Conservation (phyloP, 2,113 vertebrate species). For the Carettochelys insculpta region DNA sequence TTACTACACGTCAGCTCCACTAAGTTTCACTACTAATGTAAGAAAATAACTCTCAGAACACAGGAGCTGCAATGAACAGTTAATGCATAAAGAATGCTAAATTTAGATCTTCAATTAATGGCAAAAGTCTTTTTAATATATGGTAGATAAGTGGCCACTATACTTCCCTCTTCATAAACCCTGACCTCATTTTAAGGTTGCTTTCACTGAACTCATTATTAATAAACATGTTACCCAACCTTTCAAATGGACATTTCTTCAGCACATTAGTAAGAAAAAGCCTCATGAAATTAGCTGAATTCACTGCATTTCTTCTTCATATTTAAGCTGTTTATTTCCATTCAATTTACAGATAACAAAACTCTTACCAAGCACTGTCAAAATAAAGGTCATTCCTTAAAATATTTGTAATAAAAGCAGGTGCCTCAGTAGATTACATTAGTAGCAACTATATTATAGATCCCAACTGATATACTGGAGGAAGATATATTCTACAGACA, state of each 20-base stretch:
- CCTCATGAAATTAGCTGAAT: not conserved
- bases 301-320: not conserved
- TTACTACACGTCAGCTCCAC: not conserved
- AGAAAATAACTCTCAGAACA: not conserved
- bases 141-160: too few relatives aligned
- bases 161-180: not conserved
- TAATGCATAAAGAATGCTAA: too few relatives aligned
- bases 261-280: not conserved
- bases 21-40: slow-evolving; percentile 1
- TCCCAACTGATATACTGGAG: slow-evolving; percentile 1
- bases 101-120: too few relatives aligned
- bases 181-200: not conserved
- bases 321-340: not conserved
- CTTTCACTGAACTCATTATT: not conserved
- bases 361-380: not conserved
- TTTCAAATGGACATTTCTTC: not conserved
- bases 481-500: slow-evolving; percentile 21
- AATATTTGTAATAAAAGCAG: slow-evolving; percentile 8
- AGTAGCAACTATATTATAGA: not conserved
- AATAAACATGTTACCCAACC: not conserved
- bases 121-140: too few relatives aligned
- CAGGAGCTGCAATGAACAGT: too few relatives aligned
- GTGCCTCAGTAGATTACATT: not conserved
- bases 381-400: slow-evolving; percentile 18
- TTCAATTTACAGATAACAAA: not conserved